Evolutionary conservation across 2,797 vertebrate genomes (phyloP).

Genomic region (Crenichthys baileyi): DNA sequence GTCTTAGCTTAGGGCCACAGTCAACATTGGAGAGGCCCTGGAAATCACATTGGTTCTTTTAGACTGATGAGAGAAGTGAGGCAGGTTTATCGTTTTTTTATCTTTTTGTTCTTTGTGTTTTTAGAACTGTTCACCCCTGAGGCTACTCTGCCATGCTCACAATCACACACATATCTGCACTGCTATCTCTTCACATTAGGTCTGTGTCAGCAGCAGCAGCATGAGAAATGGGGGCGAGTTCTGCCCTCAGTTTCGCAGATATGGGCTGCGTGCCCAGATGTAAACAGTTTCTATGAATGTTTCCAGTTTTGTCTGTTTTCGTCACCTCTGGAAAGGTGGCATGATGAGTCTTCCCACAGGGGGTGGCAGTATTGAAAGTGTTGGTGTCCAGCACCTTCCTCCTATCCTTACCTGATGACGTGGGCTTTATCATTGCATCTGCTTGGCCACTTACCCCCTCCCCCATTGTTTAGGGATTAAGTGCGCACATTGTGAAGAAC

Average conservation of each 20-base stretch:
- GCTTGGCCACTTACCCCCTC: slow-evolving; percentile 32
- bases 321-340: slow-evolving; percentile 72
- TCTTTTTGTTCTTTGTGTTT: slow-evolving; percentile 43
- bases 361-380: slow-evolving; percentile 36
- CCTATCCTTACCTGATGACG: slow-evolving; percentile 52
- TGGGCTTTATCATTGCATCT: slow-evolving; percentile 69
- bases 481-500: slow-evolving; percentile 28
- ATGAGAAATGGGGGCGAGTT: slow-evolving; percentile 76
- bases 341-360: slow-evolving; percentile 72
- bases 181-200: slow-evolving; percentile 71
- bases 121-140: slow-evolving; percentile 37
- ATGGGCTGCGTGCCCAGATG: slow-evolving; percentile 66
- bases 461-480: slow-evolving; percentile 61
- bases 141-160: slow-evolving; percentile 58
- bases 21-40: neutral
- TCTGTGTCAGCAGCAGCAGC: slow-evolving; percentile 77
- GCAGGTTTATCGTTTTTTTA: slow-evolving; percentile 32
- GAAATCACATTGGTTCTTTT: slow-evolving; percentile 29
- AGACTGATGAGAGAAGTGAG: slow-evolving; percentile 50
- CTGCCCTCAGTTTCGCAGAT: slow-evolving; percentile 71
- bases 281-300: slow-evolving; percentile 57
- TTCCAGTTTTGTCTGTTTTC: slow-evolving; percentile 68
- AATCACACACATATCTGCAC: slow-evolving; percentile 62
- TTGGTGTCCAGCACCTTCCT: slow-evolving; percentile 49
- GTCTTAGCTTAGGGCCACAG: neutral